Evolutionary conservation across 37 sponge, comb jelly and placozoan species (phyloP), one percentile per base, ranked within the genome.

Genomic region (Agelas oroides): DNA sequence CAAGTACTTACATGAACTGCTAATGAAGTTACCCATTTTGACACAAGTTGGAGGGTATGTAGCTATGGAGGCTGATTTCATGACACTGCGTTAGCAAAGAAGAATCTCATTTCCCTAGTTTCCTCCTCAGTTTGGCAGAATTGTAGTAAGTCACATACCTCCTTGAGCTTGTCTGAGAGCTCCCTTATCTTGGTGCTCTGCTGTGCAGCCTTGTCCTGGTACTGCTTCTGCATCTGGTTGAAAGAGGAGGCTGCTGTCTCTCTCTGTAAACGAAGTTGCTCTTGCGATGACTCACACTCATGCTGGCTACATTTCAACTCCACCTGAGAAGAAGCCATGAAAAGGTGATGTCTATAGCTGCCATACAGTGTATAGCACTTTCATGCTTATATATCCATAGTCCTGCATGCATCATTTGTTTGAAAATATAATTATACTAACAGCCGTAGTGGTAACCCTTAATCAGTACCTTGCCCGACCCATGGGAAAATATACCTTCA

Each of bases 191-290:
- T 84, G 17, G 0, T 18, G 3, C 75, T 35, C 23, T 72, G 55
- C 28, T 73, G 54, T 13, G n/a, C 38, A 23, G 37, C n/a, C 30
- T 78, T 60, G 16, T 59, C 81, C n/a, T n/a, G 62, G 27, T 25
- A 5, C n/a, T 77, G 37, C 24, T 77, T 52, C 37, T 89, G 78
- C 12, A 89, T 69, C 52, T 60, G 83, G 71, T 83, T 89, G 53
- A 77, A 52, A 3, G 84, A 67, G 21, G 77, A 21, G 24, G 89
- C 73, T 71, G 83, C 60, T 20, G 75, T 59, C 68, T 89, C 84
- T 41, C 79, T 73, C 79, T 89, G 83, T 17, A 89, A 57, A 53
- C 77, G 67, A 13, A 89, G 72, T 79, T 89, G 77, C 27, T 82
- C 65, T 28, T 77, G 55, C 46, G 83, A 65, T 3, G 72, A 30